phyloP scores from a whole-genome alignment of 2,888 invertebrate species.

The Trichopoda pennipes region DNA sequence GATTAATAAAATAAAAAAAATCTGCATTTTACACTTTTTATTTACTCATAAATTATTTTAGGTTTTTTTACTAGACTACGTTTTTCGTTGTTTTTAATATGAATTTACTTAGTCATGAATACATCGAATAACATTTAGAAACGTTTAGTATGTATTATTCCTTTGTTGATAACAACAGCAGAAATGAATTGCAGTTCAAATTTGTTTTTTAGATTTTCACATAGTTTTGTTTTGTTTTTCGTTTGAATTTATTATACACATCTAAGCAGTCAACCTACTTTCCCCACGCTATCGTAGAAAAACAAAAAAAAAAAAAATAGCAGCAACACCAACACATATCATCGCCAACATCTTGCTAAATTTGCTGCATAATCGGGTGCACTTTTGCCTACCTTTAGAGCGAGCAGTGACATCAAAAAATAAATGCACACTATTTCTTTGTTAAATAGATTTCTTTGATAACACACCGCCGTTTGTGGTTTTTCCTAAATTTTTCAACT shows the following conservation, averaged over 20 bases:
- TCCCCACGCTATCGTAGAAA: constrained; percentile 37
- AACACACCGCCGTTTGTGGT: too few species aligned
- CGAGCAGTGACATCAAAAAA: too few species aligned
- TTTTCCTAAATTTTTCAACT: too few species aligned
- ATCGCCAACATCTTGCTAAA: constrained; percentile 43
- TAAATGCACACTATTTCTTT: too few species aligned
- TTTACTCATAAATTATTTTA: neutral
- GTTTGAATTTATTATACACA: constrained; percentile 33
- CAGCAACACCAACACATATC: constrained; percentile 26
- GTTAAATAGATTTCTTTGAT: too few species aligned
- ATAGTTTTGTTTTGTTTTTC: constrained; percentile 17
- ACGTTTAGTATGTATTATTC: constrained; percentile 36
- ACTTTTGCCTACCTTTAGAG: neutral
- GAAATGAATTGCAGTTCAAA: constrained; percentile 34
- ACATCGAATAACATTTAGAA: constrained; percentile 32
- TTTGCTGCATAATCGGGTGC: constrained; percentile 44
- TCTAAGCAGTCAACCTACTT: constrained; percentile 58
- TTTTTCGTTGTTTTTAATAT: constrained; percentile 17
- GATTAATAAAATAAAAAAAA: neutral
- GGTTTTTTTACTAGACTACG: neutral
- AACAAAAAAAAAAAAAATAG: constrained; percentile 9
- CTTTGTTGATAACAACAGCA: constrained; percentile 37
- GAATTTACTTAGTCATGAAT: constrained; percentile 21
- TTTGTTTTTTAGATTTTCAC: constrained; percentile 31
- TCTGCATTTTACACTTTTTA: neutral